phyloP scores from a whole-genome alignment of 2,113 vertebrate species.

The Centropristis striata region DNA sequence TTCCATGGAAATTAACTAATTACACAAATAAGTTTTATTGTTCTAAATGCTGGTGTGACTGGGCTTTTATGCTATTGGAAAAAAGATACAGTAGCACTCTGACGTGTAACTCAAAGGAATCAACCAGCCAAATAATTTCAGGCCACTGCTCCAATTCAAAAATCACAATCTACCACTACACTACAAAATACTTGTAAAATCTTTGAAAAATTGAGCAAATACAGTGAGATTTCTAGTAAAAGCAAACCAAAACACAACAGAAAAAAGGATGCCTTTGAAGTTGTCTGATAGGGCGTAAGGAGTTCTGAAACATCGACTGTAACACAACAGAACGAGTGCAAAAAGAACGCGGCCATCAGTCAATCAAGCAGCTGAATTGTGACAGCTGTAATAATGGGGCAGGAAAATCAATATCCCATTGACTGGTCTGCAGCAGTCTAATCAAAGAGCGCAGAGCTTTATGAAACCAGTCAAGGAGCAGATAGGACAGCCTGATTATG shows the following conservation, averaged over 20 bases:
- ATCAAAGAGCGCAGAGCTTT: conserved; percentile 78
- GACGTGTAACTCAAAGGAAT: conserved; percentile 40
- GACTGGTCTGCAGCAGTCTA: conserved; percentile 81
- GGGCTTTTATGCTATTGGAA: conserved; percentile 27
- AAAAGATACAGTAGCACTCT: conserved; percentile 22
- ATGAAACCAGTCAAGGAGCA: conserved; percentile 75
- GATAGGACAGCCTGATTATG: conserved; percentile 79
- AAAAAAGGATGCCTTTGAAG: conserved; percentile 38
- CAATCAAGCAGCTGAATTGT: conserved; percentile 82
- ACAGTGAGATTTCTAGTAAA: conserved; percentile 38
- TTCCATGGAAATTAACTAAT: background rate
- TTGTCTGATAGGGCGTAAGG: conserved; percentile 16
- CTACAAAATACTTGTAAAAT: conserved; percentile 43
- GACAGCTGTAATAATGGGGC: conserved; percentile 82
- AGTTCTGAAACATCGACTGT: conserved; percentile 62
- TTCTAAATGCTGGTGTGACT: conserved; percentile 60
- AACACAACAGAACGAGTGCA: conserved; percentile 68
- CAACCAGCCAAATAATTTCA: conserved; percentile 50
- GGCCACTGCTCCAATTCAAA: conserved; percentile 48
- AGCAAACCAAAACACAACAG: conserved; percentile 24
- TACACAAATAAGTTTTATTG: background rate
- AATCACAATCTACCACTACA: conserved; percentile 62
- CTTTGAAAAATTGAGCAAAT: conserved; percentile 44
- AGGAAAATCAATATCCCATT: conserved; percentile 86
- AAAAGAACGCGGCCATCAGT: conserved; percentile 79